phyloP scores from a whole-genome alignment of 2,113 vertebrate genomes.

The Chaenocephalus aceratus region DNA sequence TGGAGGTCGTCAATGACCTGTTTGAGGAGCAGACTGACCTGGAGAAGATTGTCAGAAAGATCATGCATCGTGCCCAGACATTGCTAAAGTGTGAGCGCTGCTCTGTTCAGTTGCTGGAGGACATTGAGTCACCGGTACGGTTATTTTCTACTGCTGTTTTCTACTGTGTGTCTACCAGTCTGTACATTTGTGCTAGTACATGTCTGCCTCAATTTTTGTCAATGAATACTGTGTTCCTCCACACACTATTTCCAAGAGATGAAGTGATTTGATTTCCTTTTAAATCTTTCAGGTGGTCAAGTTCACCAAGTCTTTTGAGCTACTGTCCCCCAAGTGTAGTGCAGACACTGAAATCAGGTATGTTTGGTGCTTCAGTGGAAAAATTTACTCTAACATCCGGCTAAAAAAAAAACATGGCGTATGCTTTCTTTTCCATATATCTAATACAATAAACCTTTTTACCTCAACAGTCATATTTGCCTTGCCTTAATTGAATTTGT shows the following conservation, averaged over 20 bases:
- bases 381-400: constrained; percentile 15
- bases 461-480: constrained; percentile 13
- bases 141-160: neutral
- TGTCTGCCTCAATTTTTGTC: neutral
- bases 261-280: constrained; percentile 27
- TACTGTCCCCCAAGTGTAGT: constrained; percentile 98
- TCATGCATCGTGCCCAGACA: constrained; percentile 98
- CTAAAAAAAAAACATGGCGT: constrained; percentile 9
- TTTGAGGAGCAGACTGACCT: constrained; percentile 99
- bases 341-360: constrained; percentile 96
- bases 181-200: constrained; percentile 10
- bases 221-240: neutral
- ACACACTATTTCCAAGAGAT: neutral
- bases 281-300: constrained; percentile 92
- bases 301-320: constrained; percentile 98
- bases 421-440: constrained; percentile 3
- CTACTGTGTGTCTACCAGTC: constrained; percentile 4
- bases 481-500: constrained; percentile 34
- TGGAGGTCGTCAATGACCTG: constrained; percentile 98
- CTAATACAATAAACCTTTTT: constrained; percentile 25
- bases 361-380: constrained; percentile 15
- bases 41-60: constrained; percentile 99
- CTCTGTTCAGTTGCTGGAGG: constrained; percentile 96
- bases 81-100: constrained; percentile 97
- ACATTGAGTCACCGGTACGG: constrained; percentile 95